phyloP scores from a whole-genome alignment of 2,113 vertebrate species.

The Mixornis gularis region DNA sequence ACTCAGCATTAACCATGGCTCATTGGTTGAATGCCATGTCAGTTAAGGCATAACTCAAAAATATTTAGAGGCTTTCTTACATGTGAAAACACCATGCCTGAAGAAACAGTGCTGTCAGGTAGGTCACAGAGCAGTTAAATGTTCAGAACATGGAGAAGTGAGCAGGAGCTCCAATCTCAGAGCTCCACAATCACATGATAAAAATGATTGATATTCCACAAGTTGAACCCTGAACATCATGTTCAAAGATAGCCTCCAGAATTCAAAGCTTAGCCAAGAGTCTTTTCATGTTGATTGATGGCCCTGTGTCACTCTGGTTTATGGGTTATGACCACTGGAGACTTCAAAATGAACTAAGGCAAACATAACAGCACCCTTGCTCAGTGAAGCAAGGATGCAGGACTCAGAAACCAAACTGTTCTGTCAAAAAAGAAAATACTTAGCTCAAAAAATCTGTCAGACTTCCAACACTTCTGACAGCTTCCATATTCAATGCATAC shows the following conservation, averaged over 20 bases:
- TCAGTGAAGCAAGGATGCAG: constrained; percentile 68
- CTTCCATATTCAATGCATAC: constrained; percentile 55
- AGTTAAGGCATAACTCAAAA: neutral
- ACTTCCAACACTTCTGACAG: constrained; percentile 65
- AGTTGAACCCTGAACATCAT: neutral
- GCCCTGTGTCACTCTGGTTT: constrained; percentile 73
- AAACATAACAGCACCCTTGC: constrained; percentile 51
- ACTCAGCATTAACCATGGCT: neutral
- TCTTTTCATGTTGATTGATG: constrained; percentile 72
- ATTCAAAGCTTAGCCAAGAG: constrained; percentile 20
- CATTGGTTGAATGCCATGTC: neutral
- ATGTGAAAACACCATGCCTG: neutral
- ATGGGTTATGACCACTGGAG: constrained; percentile 64
- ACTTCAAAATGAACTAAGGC: constrained; percentile 67
- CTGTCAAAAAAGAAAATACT: constrained; percentile 72
- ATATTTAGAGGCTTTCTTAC: neutral
- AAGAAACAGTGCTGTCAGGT: neutral
- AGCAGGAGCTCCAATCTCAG: neutral
- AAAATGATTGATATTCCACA: constrained; percentile 23
- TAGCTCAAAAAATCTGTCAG: constrained; percentile 69
- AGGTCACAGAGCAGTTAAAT: neutral
- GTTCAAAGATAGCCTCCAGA: neutral
- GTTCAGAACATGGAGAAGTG: neutral
- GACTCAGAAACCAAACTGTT: constrained; percentile 34
- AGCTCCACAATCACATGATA: neutral